Conservation (phyloP, 2,113 vertebrate genomes). For the Pygoscelis adeliae region DNA sequence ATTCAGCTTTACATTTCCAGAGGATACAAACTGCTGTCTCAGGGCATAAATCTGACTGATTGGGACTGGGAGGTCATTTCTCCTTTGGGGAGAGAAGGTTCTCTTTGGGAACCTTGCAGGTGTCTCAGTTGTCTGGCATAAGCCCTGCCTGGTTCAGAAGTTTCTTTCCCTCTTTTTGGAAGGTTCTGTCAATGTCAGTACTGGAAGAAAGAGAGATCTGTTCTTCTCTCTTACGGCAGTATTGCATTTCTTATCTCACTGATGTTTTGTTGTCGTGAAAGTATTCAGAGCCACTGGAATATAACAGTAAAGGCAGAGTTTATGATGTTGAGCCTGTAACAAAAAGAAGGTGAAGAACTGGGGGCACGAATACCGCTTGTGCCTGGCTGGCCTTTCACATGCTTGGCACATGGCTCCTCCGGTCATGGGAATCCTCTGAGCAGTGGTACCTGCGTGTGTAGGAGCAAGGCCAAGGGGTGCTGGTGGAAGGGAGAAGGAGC, state of each 20-base stretch:
- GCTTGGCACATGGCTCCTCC: rapidly evolving
- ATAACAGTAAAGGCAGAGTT: neutral
- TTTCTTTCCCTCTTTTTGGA: neutral
- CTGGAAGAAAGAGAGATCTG: neutral
- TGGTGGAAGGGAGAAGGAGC: neutral
- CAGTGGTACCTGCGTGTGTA: rapidly evolving
- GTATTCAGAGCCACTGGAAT: neutral
- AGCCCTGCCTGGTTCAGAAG: neutral
- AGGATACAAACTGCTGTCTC: neutral
- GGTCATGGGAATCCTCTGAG: neutral
- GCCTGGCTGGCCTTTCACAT: neutral
- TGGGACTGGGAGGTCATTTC: neutral
- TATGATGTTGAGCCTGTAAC: neutral
- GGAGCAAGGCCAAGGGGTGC: neutral
- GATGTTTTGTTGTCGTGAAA: neutral
- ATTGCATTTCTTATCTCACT: neutral
- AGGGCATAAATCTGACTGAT: neutral
- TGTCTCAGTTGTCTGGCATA: neutral
- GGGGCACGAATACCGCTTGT: neutral
- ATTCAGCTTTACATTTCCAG: neutral
- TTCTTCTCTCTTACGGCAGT: neutral
- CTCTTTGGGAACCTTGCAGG: neutral
- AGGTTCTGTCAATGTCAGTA: neutral
- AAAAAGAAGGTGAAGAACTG: neutral
- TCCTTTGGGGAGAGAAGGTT: neutral